Evolutionary conservation across 2,888 invertebrate genomes (phyloP), one percentile per base, ranked within the genome.

Genomic region (Hyalella azteca): DNA sequence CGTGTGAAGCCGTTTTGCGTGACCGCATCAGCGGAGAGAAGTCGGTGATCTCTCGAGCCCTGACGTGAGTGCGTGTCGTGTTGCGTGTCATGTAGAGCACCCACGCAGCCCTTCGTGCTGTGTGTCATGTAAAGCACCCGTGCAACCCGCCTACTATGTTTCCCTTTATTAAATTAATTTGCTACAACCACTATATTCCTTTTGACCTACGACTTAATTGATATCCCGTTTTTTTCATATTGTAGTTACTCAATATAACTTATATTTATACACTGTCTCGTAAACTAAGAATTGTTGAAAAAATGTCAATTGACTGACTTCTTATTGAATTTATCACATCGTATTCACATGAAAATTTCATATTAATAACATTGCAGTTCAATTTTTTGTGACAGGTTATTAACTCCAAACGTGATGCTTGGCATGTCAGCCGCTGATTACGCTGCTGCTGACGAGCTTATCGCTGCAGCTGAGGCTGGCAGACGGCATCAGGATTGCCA

Each of bases 1-100:
- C 66, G 66, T 66, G 66, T 36, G 36, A 66, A 19, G 36, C 66
- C 7, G 15, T 36, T 3, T 66, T 29, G 66, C 66, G 66, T 66
- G 66, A 66, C 19, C 2, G 4, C 4, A 36, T 5, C 1, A 19
- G 19, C 66, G 39, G 36, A 36, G 66, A 66, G 36, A 36, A 66
- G 13, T 36, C 66, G n/a, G 39, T 66, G 66, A 66, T 66, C 7
- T 66, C 66, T 2, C 19, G 26, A 7, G 59, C 29, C 29, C 66
- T 66, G 36, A 66, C 36, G 66, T 66, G 36, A 66, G 66, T 13
- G 19, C 19, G 36, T 66, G 54, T 7, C 13, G 54, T 29, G 26
- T 11, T 26, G 54, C 22, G 7, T 54, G 54, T 54, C 26, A 54
- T n/a, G n/a, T n/a, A n/a, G n/a, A n/a, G n/a, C n/a, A n/a, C n/a